phyloP scores from a whole-genome alignment of 2,888 invertebrate genomes.

The Phasia obesa region DNA sequence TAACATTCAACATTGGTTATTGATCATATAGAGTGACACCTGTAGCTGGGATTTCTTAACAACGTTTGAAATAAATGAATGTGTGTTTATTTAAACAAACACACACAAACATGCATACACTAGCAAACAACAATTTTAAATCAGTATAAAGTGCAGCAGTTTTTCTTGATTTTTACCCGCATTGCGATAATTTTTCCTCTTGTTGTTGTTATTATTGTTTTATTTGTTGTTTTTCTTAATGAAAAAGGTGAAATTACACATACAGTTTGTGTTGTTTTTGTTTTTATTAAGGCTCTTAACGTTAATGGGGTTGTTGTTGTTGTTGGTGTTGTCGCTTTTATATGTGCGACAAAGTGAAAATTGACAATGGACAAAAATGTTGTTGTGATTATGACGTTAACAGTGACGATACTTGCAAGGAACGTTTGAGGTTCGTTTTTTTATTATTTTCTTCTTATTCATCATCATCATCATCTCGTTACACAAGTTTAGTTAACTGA shows the following conservation, averaged over 20 bases:
- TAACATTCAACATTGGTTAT: constrained; percentile 20
- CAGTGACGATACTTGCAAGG: constrained; percentile 24
- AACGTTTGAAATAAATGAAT: constrained; percentile 10
- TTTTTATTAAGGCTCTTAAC: constrained; percentile 58
- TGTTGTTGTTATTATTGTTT: constrained; percentile 34
- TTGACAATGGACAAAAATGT: constrained; percentile 71
- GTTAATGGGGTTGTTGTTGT: constrained; percentile 62
- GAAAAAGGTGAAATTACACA: constrained; percentile 68
- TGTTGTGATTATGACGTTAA: constrained; percentile 33
- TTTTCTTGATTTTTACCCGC: constrained; percentile 69
- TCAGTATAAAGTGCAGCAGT: constrained; percentile 45
- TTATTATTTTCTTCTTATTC: constrained; percentile 24
- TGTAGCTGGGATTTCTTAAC: constrained; percentile 36
- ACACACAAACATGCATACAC: background rate
- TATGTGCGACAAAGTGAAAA: constrained; percentile 63
- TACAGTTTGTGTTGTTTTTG: constrained; percentile 44
- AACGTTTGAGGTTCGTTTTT: constrained; percentile 47
- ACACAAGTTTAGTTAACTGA: constrained; percentile 69
- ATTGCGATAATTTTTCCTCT: constrained; percentile 67
- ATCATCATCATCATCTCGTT: constrained; percentile 57
- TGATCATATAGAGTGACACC: constrained; percentile 51
- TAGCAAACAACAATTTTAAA: constrained; percentile 8
- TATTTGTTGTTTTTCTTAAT: constrained; percentile 58
- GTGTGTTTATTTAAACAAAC: constrained; percentile 7
- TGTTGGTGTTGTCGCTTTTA: constrained; percentile 39